Evolutionary conservation across 2,888 invertebrate species (phyloP), one percentile per base, ranked within the genome.

Genomic region (Hipparchia sbordonii): DNA sequence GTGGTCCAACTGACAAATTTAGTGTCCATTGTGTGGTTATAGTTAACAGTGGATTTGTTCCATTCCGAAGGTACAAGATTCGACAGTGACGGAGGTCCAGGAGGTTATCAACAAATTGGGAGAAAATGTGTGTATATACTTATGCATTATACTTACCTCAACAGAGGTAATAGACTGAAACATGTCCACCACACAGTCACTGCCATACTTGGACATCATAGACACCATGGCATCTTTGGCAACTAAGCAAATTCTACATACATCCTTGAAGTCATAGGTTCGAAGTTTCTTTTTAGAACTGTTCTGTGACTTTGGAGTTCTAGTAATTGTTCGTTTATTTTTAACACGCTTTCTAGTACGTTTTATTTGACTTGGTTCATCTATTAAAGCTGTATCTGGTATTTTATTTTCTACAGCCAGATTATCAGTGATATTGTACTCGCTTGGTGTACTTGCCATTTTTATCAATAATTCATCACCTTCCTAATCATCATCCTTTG

Each of bases 161-260:
- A 92, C 79, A 51, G 85, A 80, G 45, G 90, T 86, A 45, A 93
- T 77, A n/a, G 86, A 76, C 48, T 84, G 81, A 78, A 89, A 86
- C 85, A 93, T 91, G 73, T 89, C 83, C 33, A 82, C 78, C 48
- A 91, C 74, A 79, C 87, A 68, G 75, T 82, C 81, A 69, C 84
- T 79, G 70, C 88, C 85, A 73, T 85, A 80, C n/a, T 82, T 81
- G 60, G 84, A 80, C 72, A 88, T 77, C 67, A 89, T 74, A 2
- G 93, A 86, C 78, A 85, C 82, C 82, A 94, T 85, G 4, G 79
- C 77, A 66, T 79, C 85, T 56, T 82, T 85, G 75, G 82, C 86
- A 77, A 79, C 77, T 57, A 95, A 82, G 81, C 95, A 95, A 76
- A 93, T 88, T 72, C 95, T 86, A 77, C 95, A 95, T 54, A 62